Conservation (phyloP, 2,113 vertebrate species). For the Tachycineta bicolor region DNA sequence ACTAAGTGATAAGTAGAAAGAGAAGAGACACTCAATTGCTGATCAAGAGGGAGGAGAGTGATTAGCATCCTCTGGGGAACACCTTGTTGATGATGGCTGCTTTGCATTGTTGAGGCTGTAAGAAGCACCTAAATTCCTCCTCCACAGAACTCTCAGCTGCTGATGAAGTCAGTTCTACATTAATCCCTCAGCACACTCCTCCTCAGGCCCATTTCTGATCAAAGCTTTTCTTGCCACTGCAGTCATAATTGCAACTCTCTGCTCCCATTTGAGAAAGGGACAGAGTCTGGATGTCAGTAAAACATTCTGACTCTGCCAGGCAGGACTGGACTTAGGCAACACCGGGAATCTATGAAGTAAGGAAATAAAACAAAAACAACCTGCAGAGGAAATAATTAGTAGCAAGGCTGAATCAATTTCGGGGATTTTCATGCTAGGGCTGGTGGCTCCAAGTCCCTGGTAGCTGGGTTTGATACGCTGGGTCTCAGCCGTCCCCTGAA, state of each 20-base stretch:
- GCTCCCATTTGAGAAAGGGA: not conserved
- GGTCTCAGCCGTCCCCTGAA: not conserved
- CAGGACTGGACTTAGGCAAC: not conserved
- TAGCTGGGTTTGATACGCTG: not conserved
- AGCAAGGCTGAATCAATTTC: not conserved
- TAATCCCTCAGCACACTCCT: slow-evolving; percentile 39
- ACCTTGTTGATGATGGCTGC: slow-evolving; percentile 54
- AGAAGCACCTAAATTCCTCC: slow-evolving; percentile 52
- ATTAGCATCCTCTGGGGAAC: slow-evolving; percentile 63
- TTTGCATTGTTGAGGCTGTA: slow-evolving; percentile 63
- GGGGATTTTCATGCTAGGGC: fast-evolving
- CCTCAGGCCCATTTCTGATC: slow-evolving; percentile 16
- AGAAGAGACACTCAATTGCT: slow-evolving; percentile 56
- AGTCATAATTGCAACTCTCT: not conserved
- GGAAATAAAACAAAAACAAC: not conserved
- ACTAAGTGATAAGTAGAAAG: slow-evolving; percentile 54
- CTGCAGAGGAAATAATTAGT: not conserved
- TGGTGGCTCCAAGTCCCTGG: not conserved
- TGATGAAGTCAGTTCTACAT: slow-evolving; percentile 54
- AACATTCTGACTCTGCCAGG: not conserved
- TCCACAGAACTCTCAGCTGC: slow-evolving; percentile 32
- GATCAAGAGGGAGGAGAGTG: slow-evolving; percentile 48
- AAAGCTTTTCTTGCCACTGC: slow-evolving; percentile 15
- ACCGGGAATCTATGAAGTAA: not conserved
- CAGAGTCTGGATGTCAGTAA: not conserved